A percentile compares a stretch with the other conserved stretches of the same genome.
Evolutionary conservation across 2,113 vertebrate genomes (phyloP).

Genomic region (Verasper variegatus): DNA sequence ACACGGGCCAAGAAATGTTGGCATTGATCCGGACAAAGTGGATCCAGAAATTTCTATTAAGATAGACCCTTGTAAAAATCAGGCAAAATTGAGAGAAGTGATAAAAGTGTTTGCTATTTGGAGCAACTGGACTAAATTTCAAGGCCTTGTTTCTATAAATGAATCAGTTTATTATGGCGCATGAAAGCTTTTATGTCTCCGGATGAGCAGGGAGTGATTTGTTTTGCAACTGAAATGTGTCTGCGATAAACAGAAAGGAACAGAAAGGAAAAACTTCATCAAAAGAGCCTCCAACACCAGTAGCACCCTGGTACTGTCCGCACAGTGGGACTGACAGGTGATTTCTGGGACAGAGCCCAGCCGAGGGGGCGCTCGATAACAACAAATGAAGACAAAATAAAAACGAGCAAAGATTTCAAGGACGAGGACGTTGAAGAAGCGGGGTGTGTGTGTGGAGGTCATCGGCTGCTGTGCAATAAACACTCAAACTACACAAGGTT

Average conservation of each 20-base stretch:
- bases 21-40: too few species aligned
- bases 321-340: conserved; percentile 14
- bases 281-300: background rate
- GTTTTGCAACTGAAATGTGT: background rate
- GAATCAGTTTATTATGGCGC: too few species aligned
- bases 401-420: conserved; percentile 7
- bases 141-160: too few species aligned
- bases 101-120: too few species aligned
- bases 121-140: too few species aligned
- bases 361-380: background rate
- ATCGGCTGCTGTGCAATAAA: conserved; percentile 37
- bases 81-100: too few species aligned
- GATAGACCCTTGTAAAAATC: too few species aligned
- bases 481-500: conserved; percentile 38
- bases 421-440: background rate
- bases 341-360: background rate
- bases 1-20: too few species aligned
- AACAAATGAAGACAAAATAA: background rate
- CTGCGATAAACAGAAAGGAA: conserved; percentile 1
- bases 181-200: conserved; percentile 5
- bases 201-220: conserved; percentile 6
- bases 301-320: too few species aligned
- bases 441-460: background rate
- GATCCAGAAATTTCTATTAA: too few species aligned
- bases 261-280: conserved; percentile 8